A percentile compares a stretch with the other conserved stretches of the same genome.
Evolutionary conservation across 2,113 vertebrate species (phyloP).

Genomic region (Pteruthius melanotis): DNA sequence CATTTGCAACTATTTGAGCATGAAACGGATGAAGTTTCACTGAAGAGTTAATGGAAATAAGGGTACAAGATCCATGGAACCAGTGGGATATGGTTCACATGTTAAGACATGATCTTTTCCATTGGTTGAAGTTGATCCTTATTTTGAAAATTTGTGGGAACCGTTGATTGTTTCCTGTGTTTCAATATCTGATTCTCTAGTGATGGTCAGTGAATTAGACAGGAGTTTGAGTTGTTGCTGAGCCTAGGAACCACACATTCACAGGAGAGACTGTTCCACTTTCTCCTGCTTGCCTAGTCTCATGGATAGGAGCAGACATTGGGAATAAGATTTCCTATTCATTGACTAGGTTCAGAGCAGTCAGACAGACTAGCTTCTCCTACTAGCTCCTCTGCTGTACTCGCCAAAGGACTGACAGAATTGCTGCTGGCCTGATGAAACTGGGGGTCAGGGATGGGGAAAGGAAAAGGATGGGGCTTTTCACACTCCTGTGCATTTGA

Average conservation of each 20-base stretch:
- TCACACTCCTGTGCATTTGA: neutral
- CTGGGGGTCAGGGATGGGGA: rapidly evolving
- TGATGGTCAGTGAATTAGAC: neutral
- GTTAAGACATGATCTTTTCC: neutral
- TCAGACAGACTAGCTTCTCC: neutral
- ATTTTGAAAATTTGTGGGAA: neutral
- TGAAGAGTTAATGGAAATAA: neutral
- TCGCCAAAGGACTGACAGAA: neutral
- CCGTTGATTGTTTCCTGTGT: neutral
- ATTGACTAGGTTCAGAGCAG: neutral
- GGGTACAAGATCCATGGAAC: neutral
- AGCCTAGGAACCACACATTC: neutral
- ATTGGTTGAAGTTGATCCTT: neutral
- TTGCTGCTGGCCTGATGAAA: neutral
- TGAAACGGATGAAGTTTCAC: neutral
- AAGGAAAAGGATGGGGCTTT: neutral
- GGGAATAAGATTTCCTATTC: neutral
- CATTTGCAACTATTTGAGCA: neutral
- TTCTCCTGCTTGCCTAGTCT: neutral
- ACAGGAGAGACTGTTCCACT: neutral
- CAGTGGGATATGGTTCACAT: neutral
- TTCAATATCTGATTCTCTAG: neutral
- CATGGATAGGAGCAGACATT: neutral
- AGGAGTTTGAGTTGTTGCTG: neutral
- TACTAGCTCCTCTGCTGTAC: neutral